Percentiles rank a stretch among this genome's conserved stretches.
Evolutionary conservation across 2,113 vertebrate species (phyloP).

Genomic region (Lepus timidus): DNA sequence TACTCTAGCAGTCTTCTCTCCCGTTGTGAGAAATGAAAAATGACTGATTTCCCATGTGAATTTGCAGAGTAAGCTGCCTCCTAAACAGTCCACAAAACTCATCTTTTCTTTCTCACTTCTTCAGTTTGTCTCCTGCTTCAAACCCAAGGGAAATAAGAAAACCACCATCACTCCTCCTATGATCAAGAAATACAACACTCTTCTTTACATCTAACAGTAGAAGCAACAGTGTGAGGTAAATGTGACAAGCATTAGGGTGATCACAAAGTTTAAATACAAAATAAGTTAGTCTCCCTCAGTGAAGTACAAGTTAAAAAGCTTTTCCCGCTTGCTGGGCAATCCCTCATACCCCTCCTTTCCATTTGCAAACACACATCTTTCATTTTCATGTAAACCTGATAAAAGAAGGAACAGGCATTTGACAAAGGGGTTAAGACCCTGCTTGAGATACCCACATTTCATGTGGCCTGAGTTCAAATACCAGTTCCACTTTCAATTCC

Average conservation of each 20-base stretch:
- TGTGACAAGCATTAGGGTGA: background rate
- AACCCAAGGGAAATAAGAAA: background rate
- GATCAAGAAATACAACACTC: background rate
- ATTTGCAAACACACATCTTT: background rate
- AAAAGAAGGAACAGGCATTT: background rate
- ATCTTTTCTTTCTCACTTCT: background rate
- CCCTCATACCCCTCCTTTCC: background rate
- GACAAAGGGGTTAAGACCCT: too few species aligned
- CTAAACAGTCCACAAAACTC: fast-evolving
- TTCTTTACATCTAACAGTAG: background rate
- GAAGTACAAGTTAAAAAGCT: background rate
- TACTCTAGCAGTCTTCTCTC: background rate
- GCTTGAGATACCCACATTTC: too few species aligned
- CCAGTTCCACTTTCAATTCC: too few species aligned
- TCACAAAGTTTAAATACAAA: slow-evolving; percentile 4
- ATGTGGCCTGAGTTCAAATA: too few species aligned
- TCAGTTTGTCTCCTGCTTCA: background rate
- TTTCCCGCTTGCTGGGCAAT: background rate
- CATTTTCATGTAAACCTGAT: background rate
- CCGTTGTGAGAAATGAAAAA: background rate
- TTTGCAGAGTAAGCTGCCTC: background rate
- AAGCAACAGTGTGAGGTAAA: background rate
- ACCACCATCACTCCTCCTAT: background rate
- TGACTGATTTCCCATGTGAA: background rate
- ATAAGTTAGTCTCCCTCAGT: background rate